Evolutionary conservation across 2,888 invertebrate species (phyloP).

Genomic region (Caenorhabditis virilis): DNA sequence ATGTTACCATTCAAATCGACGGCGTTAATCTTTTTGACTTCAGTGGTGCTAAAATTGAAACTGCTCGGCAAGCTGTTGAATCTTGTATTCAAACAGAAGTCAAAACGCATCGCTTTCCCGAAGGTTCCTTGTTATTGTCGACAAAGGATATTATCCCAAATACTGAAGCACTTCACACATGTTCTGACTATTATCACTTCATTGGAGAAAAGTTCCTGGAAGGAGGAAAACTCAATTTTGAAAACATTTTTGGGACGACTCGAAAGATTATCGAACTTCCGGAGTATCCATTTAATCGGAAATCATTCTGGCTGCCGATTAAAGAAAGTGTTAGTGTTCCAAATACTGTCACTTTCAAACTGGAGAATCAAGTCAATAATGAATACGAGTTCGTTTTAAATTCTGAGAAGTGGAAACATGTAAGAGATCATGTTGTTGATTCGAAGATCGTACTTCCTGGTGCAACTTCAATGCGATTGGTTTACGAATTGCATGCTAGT

Average conservation of each 20-base stretch:
- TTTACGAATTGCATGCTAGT: slow-evolving; percentile 19
- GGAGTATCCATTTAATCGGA: slow-evolving; percentile 42
- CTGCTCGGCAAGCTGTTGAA: slow-evolving; percentile 39
- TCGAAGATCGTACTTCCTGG: slow-evolving; percentile 46
- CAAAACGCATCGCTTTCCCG: slow-evolving; percentile 1
- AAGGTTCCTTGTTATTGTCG: slow-evolving; percentile 14
- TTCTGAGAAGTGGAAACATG: slow-evolving; percentile 35
- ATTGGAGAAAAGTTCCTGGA: slow-evolving; percentile 17
- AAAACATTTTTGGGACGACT: slow-evolving; percentile 24
- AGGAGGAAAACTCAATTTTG: slow-evolving; percentile 16
- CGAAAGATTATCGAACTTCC: slow-evolving; percentile 21
- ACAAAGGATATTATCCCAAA: slow-evolving; percentile 5
- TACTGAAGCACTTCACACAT: slow-evolving; percentile 7
- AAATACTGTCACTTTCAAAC: not conserved
- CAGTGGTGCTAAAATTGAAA: slow-evolving; percentile 26
- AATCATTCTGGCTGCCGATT: slow-evolving; percentile 40
- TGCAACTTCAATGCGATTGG: slow-evolving; percentile 41
- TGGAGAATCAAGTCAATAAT: not conserved
- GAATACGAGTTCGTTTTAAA: slow-evolving; percentile 21
- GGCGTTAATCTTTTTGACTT: slow-evolving; percentile 22
- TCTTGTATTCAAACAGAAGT: slow-evolving; percentile 14
- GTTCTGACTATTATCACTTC: slow-evolving; percentile 13
- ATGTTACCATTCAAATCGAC: slow-evolving; percentile 29
- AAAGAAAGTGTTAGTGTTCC: not conserved
- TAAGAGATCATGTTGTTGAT: slow-evolving; percentile 46